A percentile compares a stretch with the other conserved stretches of the same genome.
Conservation (phyloP, 2,888 invertebrate genomes). For the Phorcus lineatus region DNA sequence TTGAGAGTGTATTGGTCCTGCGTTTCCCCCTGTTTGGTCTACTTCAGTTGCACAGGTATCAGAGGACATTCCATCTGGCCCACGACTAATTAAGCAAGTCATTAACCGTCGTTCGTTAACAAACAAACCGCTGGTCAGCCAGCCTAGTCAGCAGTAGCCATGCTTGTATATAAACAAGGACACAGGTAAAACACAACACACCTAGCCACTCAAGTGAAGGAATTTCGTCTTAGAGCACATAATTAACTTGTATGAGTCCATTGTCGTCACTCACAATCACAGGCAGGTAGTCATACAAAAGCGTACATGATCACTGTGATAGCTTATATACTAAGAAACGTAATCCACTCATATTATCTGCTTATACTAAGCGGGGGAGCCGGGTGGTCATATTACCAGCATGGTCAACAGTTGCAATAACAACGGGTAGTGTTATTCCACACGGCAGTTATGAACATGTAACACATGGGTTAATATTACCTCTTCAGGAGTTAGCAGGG, state of each 20-base stretch:
- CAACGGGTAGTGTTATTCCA: background rate
- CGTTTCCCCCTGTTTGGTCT: too few species aligned
- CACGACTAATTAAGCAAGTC: constrained; percentile 7
- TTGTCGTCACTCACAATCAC: background rate
- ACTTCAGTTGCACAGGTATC: background rate
- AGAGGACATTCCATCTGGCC: background rate
- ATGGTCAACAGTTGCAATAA: background rate
- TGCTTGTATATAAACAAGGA: background rate
- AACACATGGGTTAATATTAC: too few species aligned
- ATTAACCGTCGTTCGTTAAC: background rate
- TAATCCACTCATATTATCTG: background rate
- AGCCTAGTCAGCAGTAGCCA: background rate
- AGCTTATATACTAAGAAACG: background rate
- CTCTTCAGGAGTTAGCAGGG: too few species aligned
- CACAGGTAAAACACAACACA: background rate
- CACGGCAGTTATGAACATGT: background rate
- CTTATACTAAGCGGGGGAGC: constrained; percentile 1
- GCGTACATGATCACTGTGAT: background rate
- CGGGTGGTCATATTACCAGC: background rate
- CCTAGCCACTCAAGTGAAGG: background rate
- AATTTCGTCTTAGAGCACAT: background rate
- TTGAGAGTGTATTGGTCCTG: too few species aligned
- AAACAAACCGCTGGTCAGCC: background rate
- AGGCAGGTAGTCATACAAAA: background rate
- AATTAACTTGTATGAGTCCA: background rate